Evolutionary conservation across 2,888 invertebrate species (phyloP).

Genomic region (Thecocarcelia acutangulata): DNA sequence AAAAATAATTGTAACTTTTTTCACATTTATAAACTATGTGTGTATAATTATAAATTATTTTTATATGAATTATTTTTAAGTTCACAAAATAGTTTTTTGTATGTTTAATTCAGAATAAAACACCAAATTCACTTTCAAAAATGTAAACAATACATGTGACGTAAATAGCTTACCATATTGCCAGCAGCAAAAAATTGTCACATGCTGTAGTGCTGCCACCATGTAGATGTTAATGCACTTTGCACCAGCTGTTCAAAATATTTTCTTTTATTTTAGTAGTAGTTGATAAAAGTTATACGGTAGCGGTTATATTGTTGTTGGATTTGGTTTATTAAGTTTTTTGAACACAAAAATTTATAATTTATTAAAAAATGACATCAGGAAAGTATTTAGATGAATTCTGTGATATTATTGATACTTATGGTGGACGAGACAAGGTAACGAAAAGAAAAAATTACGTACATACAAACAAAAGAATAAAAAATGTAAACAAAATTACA

Average conservation of each 20-base stretch:
- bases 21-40: no score
- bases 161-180: no score
- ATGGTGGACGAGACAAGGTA: slow-evolving; percentile 93
- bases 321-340: neutral
- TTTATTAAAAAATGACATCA: slow-evolving; percentile 71
- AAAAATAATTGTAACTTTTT: no score
- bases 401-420: slow-evolving; percentile 88
- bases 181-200: no score
- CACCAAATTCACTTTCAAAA: no score
- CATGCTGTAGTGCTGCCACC: no score
- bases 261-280: slow-evolving; percentile 8
- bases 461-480: neutral
- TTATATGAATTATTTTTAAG: no score
- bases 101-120: no score
- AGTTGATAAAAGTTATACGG: slow-evolving; percentile 42
- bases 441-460: slow-evolving; percentile 63
- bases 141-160: no score
- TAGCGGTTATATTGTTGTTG: slow-evolving; percentile 21
- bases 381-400: slow-evolving; percentile 82
- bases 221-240: no score
- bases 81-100: no score
- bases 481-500: neutral
- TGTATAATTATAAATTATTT: no score
- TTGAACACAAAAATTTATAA: neutral
- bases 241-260: slow-evolving; percentile 45